Evolutionary conservation across 1,140 invertebrate genomes (phyloP).

Genomic region (Parasteatoda tepidariorum): DNA sequence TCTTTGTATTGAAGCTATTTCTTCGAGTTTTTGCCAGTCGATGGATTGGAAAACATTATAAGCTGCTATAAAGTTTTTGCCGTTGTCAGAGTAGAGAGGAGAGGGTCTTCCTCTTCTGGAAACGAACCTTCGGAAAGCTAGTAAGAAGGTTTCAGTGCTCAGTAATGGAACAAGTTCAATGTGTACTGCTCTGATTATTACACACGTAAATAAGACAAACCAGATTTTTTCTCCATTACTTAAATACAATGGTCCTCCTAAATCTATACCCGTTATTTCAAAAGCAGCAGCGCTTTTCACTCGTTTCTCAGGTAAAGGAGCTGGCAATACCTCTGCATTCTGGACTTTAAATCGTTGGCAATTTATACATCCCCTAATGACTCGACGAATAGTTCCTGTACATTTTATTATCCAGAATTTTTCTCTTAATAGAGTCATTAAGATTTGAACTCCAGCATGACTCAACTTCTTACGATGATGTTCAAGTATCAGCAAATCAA

Average conservation of each 20-base stretch:
- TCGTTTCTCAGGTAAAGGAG: background rate
- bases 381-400: background rate
- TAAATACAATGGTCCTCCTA: constrained; percentile 21
- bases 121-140: constrained; percentile 3
- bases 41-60: background rate
- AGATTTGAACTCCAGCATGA: background rate
- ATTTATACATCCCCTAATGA: background rate
- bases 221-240: background rate
- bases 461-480: background rate
- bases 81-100: constrained; percentile 14
- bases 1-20: no score
- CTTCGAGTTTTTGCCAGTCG: background rate
- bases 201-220: constrained; percentile 6
- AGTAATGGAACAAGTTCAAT: background rate
- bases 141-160: background rate
- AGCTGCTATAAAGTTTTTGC: background rate
- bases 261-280: constrained; percentile 29
- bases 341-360: constrained; percentile 9
- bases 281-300: background rate
- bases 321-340: background rate
- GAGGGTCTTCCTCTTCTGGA: constrained; percentile 7
- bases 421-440: background rate
- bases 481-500: background rate
- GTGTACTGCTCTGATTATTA: constrained; percentile 4
- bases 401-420: background rate